These are phyloP conservation scores for Penaeus chinensis DNA, from an alignment of 1,140 invertebrate genomes.

Conservation along the genomic window DNA sequence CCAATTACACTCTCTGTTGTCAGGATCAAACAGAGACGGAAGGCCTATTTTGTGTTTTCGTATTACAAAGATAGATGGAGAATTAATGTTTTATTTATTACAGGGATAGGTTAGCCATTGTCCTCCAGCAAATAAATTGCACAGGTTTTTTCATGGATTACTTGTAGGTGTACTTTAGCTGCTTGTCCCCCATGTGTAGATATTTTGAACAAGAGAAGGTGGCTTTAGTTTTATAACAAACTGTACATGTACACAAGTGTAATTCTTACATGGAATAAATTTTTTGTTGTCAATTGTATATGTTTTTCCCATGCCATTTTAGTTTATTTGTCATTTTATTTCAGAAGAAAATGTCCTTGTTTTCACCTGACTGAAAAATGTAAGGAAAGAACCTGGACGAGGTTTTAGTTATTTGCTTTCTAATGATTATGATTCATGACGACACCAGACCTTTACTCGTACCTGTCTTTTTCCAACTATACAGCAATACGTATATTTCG, in stretches of 20 bases:
- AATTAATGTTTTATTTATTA: neutral
- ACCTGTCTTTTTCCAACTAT: no score
- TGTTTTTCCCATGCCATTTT: no score
- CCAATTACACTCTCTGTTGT: neutral
- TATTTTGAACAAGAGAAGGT: slow-evolving; percentile 27
- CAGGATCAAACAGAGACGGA: neutral
- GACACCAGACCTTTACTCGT: no score
- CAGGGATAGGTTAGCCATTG: neutral
- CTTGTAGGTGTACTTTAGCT: slow-evolving; percentile 13
- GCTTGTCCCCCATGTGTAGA: slow-evolving; percentile 17
- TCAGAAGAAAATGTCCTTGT: no score
- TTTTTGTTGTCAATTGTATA: neutral
- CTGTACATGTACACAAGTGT: slow-evolving; percentile 38
- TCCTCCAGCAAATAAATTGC: neutral
- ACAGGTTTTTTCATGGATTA: neutral
- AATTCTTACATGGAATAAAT: slow-evolving; percentile 47
- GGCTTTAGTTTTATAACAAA: slow-evolving; percentile 47
- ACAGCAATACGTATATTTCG: no score
- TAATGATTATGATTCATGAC: no score
- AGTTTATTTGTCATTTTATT: no score
- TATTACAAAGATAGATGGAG: neutral
- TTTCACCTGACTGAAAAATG: no score
- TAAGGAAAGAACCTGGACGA: neutral
- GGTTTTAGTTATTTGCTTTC: no score
- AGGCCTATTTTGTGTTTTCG: neutral